Evolutionary conservation across 2,113 vertebrate species (phyloP).

Genomic region (Eurypyga helias): DNA sequence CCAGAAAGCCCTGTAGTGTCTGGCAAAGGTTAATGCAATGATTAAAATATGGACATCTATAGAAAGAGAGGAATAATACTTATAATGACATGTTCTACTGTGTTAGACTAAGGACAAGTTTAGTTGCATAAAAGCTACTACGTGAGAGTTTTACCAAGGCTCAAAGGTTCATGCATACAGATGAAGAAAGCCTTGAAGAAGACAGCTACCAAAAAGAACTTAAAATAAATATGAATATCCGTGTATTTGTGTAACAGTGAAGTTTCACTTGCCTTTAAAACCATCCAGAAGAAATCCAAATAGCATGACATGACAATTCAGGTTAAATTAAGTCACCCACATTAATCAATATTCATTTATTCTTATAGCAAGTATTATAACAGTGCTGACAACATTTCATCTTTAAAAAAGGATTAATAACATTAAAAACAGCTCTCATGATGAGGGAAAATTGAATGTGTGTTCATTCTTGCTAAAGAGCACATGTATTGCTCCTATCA

Average conservation of each 20-base stretch:
- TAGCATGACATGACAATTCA: background rate
- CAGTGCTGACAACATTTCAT: background rate
- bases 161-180: background rate
- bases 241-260: background rate
- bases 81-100: background rate
- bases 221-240: background rate
- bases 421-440: background rate
- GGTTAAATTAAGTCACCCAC: background rate
- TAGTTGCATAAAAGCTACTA: background rate
- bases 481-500: background rate
- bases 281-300: background rate
- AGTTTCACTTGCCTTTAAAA: background rate
- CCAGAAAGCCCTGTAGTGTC: background rate
- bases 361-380: background rate
- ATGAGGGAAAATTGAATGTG: background rate
- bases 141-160: background rate
- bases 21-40: background rate
- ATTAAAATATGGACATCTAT: background rate
- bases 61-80: background rate
- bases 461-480: background rate
- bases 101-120: background rate
- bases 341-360: constrained; percentile 34
- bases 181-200: background rate
- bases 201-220: background rate
- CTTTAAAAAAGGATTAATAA: background rate